Conservation (phyloP, 2,888 invertebrate genomes). For the Diadegma fenestrale region DNA sequence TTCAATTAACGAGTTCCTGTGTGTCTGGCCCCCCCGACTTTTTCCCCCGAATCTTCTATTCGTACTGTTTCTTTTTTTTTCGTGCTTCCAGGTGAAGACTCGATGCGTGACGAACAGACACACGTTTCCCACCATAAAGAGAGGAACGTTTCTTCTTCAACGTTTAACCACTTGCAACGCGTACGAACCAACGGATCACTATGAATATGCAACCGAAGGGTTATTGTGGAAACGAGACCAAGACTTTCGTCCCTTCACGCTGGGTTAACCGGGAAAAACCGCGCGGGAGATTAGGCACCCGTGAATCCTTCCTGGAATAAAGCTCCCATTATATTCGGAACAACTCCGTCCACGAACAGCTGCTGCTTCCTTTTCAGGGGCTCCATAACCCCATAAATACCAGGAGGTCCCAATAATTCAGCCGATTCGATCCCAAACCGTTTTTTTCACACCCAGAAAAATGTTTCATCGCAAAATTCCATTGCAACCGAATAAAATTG, state of each 20-base stretch:
- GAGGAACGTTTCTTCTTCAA: conserved; percentile 54
- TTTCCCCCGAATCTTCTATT: conserved; percentile 47
- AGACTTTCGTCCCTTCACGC: conserved; percentile 47
- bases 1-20: conserved; percentile 66
- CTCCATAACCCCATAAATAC: not conserved
- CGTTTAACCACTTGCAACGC: conserved; percentile 67
- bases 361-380: not conserved
- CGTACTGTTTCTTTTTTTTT: conserved; percentile 66
- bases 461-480: no score
- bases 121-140: conserved; percentile 73
- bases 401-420: no score
- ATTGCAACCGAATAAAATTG: no score
- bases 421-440: no score
- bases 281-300: conserved; percentile 50
- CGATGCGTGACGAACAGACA: conserved; percentile 72
- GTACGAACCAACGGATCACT: conserved; percentile 37
- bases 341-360: conserved; percentile 9
- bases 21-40: conserved; percentile 37
- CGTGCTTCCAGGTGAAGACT: conserved; percentile 71
- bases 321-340: conserved; percentile 37
- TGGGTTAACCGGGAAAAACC: conserved; percentile 55
- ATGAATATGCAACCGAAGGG: conserved; percentile 60
- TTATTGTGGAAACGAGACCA: conserved; percentile 31
- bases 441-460: no score
- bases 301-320: conserved; percentile 47